Conservation (phyloP, 2,888 invertebrate genomes). For the Limnephilus rhombicus region DNA sequence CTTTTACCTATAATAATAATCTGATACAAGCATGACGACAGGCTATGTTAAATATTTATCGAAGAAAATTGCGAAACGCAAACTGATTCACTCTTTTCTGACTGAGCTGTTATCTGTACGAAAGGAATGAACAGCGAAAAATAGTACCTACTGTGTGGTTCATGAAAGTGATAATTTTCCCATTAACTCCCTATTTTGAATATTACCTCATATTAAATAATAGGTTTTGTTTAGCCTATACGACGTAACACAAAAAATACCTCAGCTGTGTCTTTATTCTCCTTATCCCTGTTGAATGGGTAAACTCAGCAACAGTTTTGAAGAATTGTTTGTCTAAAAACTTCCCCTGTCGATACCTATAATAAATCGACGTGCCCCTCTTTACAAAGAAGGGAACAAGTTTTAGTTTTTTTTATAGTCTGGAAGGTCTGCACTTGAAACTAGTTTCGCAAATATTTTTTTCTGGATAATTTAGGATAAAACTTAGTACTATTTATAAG, state of each 20-base stretch:
- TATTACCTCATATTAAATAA: no score
- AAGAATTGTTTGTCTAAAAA: not conserved
- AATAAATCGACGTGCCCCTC: not conserved
- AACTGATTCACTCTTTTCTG: not conserved
- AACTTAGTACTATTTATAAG: not conserved
- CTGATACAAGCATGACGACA: not conserved
- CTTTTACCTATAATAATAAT: not conserved
- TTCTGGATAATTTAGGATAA: not conserved
- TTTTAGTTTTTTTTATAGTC: not conserved
- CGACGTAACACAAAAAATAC: not conserved
- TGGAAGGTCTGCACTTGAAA: not conserved
- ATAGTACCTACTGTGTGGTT: not conserved
- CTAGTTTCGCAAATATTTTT: not conserved
- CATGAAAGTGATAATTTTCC: not conserved
- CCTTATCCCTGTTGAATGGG: not conserved
- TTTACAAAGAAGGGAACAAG: not conserved
- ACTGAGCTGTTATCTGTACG: not conserved
- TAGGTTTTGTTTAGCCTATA: not conserved
- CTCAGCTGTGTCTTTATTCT: not conserved
- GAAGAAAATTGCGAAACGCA: not conserved
- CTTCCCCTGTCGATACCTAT: not conserved
- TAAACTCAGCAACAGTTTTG: no score
- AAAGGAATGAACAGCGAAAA: not conserved
- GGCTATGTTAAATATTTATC: conserved; percentile 22
- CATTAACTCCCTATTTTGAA: no score